phyloP scores from a whole-genome alignment of 2,113 vertebrate species.

The Nicator chloris region DNA sequence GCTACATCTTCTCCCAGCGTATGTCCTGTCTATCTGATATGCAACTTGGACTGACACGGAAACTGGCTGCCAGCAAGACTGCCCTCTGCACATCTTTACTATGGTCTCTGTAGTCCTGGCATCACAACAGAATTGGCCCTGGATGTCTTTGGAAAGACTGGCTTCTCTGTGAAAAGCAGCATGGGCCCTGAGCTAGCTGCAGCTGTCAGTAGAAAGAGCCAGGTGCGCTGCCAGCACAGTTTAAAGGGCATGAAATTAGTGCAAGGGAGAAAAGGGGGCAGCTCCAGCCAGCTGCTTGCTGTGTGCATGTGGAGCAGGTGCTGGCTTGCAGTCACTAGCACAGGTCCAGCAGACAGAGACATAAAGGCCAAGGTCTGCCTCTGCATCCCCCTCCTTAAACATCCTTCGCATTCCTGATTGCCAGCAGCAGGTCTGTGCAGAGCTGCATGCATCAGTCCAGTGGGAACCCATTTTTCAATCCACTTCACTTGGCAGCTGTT shows the following conservation, averaged over 20 bases:
- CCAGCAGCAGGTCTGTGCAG: not conserved
- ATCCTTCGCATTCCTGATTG: not conserved
- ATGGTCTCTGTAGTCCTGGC: not conserved
- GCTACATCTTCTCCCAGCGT: not conserved
- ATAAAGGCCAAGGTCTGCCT: not conserved
- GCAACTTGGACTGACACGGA: not conserved
- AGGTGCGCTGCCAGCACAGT: not conserved
- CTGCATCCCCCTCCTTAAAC: not conserved
- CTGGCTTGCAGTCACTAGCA: not conserved
- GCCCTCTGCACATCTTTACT: not conserved
- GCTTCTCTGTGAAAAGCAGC: not conserved
- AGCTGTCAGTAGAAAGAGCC: not conserved
- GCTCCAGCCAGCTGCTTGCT: not conserved
- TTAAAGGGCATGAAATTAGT: not conserved
- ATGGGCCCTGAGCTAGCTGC: not conserved
- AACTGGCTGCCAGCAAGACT: not conserved
- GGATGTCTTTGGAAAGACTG: not conserved
- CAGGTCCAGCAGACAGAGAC: not conserved
- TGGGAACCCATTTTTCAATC: not conserved
- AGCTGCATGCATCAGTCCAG: not conserved
- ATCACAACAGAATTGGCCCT: not conserved
- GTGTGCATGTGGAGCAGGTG: not conserved
- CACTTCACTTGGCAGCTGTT: not conserved
- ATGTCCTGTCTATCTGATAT: not conserved
- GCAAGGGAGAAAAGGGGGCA: not conserved